A percentile compares a stretch with the other conserved stretches of the same genome.
Conservation (phyloP, 2,113 vertebrate species). For the Calypte anna region DNA sequence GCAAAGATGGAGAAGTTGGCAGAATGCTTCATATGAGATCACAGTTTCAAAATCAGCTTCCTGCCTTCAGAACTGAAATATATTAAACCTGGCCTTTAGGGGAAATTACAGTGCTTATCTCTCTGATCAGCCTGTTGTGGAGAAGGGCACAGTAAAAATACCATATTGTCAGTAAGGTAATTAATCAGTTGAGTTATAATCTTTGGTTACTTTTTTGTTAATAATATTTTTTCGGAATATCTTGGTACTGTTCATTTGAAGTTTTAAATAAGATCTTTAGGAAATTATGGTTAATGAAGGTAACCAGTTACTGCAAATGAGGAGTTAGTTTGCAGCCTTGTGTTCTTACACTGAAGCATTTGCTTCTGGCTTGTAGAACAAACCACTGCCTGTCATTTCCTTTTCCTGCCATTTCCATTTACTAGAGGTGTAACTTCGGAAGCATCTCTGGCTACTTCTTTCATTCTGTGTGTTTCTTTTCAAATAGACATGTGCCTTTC, state of each 20-base stretch:
- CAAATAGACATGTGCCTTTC: not conserved
- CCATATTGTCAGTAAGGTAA: not conserved
- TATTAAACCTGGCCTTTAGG: not conserved
- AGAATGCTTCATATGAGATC: not conserved
- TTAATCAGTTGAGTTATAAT: not conserved
- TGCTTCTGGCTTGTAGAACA: not conserved
- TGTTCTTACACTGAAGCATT: not conserved
- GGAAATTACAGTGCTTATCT: not conserved
- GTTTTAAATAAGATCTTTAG: not conserved
- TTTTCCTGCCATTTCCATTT: not conserved
- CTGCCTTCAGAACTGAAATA: not conserved
- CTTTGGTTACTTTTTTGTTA: not conserved
- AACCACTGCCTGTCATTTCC: not conserved
- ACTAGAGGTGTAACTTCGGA: not conserved
- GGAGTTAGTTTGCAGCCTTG: not conserved
- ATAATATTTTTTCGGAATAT: not conserved
- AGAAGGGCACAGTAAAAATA: not conserved
- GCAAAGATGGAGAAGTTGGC: not conserved
- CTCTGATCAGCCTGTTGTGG: not conserved
- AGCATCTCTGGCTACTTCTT: not conserved
- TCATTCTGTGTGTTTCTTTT: not conserved
- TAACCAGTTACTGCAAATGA: not conserved
- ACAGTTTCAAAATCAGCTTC: not conserved
- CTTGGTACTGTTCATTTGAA: not conserved
- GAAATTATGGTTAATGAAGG: not conserved